phyloP scores from a whole-genome alignment of 2,888 invertebrate genomes.

The Scaptomyza parva region DNA sequence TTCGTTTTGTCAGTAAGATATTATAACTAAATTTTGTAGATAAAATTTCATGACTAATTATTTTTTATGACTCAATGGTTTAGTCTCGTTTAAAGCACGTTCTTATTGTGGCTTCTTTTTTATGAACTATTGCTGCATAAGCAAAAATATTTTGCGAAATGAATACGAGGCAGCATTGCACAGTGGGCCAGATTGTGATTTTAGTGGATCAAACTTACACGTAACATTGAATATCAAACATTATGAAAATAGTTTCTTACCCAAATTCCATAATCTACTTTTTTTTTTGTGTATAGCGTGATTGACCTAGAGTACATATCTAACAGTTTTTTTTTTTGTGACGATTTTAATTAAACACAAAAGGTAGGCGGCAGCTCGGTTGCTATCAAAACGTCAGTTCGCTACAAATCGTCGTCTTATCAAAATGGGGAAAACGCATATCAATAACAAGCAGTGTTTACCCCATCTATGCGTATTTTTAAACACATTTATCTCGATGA shows the following conservation, averaged over 20 bases:
- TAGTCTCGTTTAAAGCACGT: background rate
- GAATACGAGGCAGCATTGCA: constrained; percentile 1
- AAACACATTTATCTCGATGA: background rate
- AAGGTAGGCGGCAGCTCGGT: background rate
- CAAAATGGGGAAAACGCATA: background rate
- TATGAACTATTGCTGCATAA: constrained; percentile 1
- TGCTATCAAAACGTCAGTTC: background rate
- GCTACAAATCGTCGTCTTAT: background rate
- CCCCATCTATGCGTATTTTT: background rate
- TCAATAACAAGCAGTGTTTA: background rate
- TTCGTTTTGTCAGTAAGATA: no score
- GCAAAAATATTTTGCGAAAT: constrained; percentile 1
- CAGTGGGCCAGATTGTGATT: background rate
- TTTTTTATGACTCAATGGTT: background rate
- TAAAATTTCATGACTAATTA: no score
- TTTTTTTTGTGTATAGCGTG: no score
- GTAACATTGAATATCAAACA: background rate
- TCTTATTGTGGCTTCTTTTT: background rate
- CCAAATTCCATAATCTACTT: no score
- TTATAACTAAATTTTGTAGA: no score
- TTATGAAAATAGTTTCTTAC: no score
- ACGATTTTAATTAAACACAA: background rate
- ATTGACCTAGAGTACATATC: no score
- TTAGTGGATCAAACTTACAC: background rate
- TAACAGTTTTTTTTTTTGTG: background rate